These are phyloP conservation scores for Vulpes lagopus DNA, from an alignment of 2,113 vertebrate species.

Conservation along the genomic window DNA sequence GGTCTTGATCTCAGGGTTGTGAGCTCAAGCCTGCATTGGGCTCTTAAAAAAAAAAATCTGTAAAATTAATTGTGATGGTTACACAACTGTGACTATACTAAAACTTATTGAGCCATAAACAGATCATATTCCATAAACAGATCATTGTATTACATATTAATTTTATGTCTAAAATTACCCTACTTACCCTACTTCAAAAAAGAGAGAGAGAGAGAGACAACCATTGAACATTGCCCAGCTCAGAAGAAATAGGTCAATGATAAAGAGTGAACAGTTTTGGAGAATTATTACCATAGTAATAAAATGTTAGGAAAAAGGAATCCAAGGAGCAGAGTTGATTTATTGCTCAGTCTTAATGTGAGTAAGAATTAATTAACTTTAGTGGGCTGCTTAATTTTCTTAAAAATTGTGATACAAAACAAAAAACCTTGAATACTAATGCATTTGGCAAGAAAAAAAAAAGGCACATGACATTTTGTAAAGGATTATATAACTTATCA, in stretches of 20 bases:
- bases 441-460: neutral
- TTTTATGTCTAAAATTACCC: neutral
- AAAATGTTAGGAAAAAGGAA: slow-evolving; percentile 67
- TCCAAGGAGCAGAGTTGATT: slow-evolving; percentile 68
- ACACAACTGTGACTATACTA: neutral
- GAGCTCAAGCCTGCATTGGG: neutral
- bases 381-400: slow-evolving; percentile 80
- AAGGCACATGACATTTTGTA: slow-evolving; percentile 26
- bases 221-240: neutral
- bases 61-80: neutral
- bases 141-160: neutral
- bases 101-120: neutral
- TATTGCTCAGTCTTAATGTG: slow-evolving; percentile 77
- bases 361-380: slow-evolving; percentile 82
- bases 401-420: slow-evolving; percentile 76
- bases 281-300: slow-evolving; percentile 60
- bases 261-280: slow-evolving; percentile 57
- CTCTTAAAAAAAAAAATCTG: neutral
- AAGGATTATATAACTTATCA: slow-evolving; percentile 51
- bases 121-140: too few species aligned
- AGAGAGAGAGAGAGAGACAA: slow-evolving; percentile 14
- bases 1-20: neutral
- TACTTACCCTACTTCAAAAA: neutral
- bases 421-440: slow-evolving; percentile 69
- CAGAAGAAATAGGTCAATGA: neutral